Conservation (phyloP, 1,140 invertebrate genomes). For the Cydia amplana region DNA sequence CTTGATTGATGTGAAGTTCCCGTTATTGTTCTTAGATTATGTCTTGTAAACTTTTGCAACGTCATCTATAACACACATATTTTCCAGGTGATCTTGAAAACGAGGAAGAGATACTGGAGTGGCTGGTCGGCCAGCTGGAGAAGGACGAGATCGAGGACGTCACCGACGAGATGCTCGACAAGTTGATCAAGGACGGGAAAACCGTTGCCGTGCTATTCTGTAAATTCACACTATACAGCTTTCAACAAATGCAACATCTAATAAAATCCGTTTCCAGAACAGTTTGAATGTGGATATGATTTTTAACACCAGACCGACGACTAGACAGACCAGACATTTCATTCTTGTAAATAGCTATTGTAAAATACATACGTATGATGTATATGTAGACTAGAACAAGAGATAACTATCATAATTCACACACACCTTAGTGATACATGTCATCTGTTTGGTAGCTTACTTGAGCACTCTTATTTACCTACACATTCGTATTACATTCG, state of each 20-base stretch:
- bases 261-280: constrained; percentile 8
- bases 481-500: too few species aligned
- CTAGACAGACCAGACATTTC: constrained; percentile 11
- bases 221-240: constrained; percentile 79
- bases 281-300: constrained; percentile 5
- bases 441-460: not conserved
- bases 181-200: constrained; percentile 92
- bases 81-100: constrained; percentile 90
- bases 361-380: constrained; percentile 10
- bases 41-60: too few species aligned
- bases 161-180: constrained; percentile 95
- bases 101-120: constrained; percentile 94
- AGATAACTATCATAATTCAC: not conserved
- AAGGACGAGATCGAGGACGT: constrained; percentile 97
- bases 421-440: not conserved
- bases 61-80: not conserved
- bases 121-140: constrained; percentile 91
- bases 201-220: constrained; percentile 95
- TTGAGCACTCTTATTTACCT: not conserved
- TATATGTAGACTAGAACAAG: not conserved
- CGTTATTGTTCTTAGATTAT: not conserved
- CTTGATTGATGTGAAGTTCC: not conserved
- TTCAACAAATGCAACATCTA: constrained; percentile 5
- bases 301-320: constrained; percentile 1
- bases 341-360: constrained; percentile 25